phyloP scores from a whole-genome alignment of 2,113 vertebrate species.

The Excalfactoria chinensis region DNA sequence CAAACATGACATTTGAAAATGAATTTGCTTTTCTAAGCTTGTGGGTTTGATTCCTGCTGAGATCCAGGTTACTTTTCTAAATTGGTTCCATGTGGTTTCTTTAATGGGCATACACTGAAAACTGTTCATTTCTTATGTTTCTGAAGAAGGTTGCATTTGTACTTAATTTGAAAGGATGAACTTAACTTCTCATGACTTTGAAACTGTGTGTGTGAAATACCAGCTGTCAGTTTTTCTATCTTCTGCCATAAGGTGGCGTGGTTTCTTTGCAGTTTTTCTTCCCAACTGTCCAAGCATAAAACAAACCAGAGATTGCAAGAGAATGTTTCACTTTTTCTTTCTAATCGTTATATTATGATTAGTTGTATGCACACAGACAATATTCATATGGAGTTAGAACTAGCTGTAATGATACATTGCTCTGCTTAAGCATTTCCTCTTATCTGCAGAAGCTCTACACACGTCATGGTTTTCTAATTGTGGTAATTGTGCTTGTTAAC shows the following conservation, averaged over 20 bases:
- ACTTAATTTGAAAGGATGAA: neutral
- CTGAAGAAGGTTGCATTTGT: neutral
- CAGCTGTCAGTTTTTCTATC: neutral
- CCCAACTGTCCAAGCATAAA: neutral
- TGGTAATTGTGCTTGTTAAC: neutral
- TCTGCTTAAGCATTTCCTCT: neutral
- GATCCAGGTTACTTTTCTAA: neutral
- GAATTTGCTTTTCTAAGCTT: neutral
- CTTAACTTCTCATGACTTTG: neutral
- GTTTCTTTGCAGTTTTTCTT: slow-evolving; percentile 30
- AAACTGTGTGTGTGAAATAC: neutral
- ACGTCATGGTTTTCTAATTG: too few relatives aligned
- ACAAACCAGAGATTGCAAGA: neutral
- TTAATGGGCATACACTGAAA: neutral
- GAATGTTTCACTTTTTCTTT: neutral
- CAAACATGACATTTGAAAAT: neutral
- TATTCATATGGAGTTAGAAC: neutral
- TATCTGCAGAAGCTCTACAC: neutral
- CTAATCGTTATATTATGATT: neutral
- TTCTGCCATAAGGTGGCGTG: slow-evolving; percentile 58
- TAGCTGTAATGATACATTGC: neutral
- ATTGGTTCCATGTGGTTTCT: neutral
- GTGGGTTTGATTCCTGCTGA: slow-evolving; percentile 10
- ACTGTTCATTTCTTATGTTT: neutral
- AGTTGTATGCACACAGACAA: neutral